Evolutionary conservation across 1,140 invertebrate species (phyloP), one percentile per base, ranked within the genome.

Genomic region (Meloidogyne floridensis): DNA sequence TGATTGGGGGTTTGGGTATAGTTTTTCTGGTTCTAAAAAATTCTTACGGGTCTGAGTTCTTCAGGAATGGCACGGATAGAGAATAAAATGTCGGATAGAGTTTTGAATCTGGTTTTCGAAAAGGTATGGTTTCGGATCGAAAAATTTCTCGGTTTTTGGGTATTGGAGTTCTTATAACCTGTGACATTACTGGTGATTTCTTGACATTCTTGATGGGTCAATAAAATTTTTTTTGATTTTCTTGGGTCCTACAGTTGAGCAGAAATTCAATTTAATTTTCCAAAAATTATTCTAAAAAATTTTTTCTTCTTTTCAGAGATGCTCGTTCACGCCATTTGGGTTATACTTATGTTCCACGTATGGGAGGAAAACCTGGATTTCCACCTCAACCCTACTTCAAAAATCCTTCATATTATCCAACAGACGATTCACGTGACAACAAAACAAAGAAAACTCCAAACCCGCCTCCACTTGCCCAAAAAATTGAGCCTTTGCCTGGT

Each of bases 311-410:
- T 47, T 79, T 32, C 59, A 79, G 77, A 43, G 77, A 79, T 32
- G 77, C 77, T 6, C 56, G 77, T 18, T 69, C 56, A 18, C 54
- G 77, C 9, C 65, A 79, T 54, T 13, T 70, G 13, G 77, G 56
- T 11, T 47, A 65, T 8, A 43, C 47, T 4, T 65, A 79, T 43
- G 42, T 77, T n/a, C 75, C 75, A 3, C 75, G 54, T 56, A 13
- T 77, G 75, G 59, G 59, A 65, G 59, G 59, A 0, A 65, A 65
- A 6, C 59, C 59, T n/a, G 59, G 59, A 5, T 65, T 65, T 18
- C 59, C 59, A 4, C 65, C 77, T 1, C 77, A 79, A 9, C 77
- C 77, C n/a, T 79, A 79, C 65, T 79, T 79, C 65, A 79, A 79
- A 15, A 79, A 79, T 53, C 77, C 77, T 18, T 79, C 77, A 9